Evolutionary conservation across 2,113 vertebrate genomes (phyloP), one percentile per base, ranked within the genome.

Genomic region (Chaenocephalus aceratus): DNA sequence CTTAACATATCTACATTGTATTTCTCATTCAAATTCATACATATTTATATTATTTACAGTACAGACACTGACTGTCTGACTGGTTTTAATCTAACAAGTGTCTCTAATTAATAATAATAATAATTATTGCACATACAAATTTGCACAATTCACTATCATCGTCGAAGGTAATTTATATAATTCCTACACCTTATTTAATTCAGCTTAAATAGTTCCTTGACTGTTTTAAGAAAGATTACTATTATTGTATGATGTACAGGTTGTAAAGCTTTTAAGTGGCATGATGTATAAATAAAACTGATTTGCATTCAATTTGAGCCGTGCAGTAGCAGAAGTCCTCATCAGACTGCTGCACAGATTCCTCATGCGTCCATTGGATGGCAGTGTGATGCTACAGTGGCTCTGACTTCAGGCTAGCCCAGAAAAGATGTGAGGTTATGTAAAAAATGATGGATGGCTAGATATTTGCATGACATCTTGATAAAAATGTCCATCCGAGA

Each of bases 391-490:
- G 63, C 84, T 75, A 79, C 82, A 41, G 10, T 68, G 81, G 36
- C 51, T 52, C 46, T n/a, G 61, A 5, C 21, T 79, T 18, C 18
- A 81, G 21, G 49, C 76, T 18, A 12, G 65, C 57, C 13, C 34
- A 41, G 72, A 58, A 53, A 48, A 75, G n/a, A 76, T 61, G 23
- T 49, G 48, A 56, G 79, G 77, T 91, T 92, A 90, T 85, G 83
- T 92, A 88, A 90, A 62, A 90, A 86, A 77, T 86, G 90, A 91
- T 91, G 84, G 91, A 91, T 90, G 82, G 84, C 67, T 90, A 77
- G 74, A 90, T 87, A 93, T 89, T 72, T 92, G 79, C 86, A 88
- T 88, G 88, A 79, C 85, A 90, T 85, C 77, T 88, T 88, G 90
- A 91, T 90, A 88, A 86, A 89, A 91, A 80, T 69, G 61, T 89